Evolutionary conservation across 2,888 invertebrate genomes (phyloP), one percentile per base, ranked within the genome.

Genomic region (Napeogenes inachia): DNA sequence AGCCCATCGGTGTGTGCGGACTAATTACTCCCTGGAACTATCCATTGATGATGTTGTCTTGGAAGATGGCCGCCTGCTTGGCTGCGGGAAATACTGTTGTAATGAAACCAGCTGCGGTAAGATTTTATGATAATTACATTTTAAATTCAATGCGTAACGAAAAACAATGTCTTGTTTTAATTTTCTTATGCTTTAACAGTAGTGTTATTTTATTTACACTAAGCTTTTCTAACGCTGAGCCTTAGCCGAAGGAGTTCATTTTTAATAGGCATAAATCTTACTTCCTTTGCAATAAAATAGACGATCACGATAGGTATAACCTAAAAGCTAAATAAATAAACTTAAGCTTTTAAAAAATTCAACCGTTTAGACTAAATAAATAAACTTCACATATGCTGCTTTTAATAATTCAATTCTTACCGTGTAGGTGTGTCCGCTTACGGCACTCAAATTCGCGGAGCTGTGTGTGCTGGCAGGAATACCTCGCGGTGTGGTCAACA

Each of bases 11-110:
- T 0, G 98, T 99, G 3, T 97, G 97, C 75, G 98, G 95, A 0
- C 88, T 99, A 13, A 94, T 99, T 13, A 98, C 98, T 0, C 98
- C 99, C 0, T 99, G 99, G 99, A 99, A 99, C 84, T 99, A 99
- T 82, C 99, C 99, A 0, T 89, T 99, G 10, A 99, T 99, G 99
- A 99, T 99, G 99, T 86, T 99, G 12, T 97, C 98, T 0, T 99
- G 98, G 98, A 99, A 99, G 85, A 98, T 98, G 97, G 98, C 98
- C 0, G 97, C 99, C 3, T 99, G 98, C 77, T 91, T 99, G 56
- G 98, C 98, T 0, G 98, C 98, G 8, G 99, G 99, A 45, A 99
- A 99, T 80, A 98, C 98, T 0, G 98, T 98, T 0, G 94, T 99
- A 0, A 96, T 98, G 83, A 99, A 99, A 84, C 99, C 99, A 0